These are phyloP conservation scores for Heteromormyrus szaboi DNA, from an alignment of 2,797 vertebrate species.

Conservation along the genomic window DNA sequence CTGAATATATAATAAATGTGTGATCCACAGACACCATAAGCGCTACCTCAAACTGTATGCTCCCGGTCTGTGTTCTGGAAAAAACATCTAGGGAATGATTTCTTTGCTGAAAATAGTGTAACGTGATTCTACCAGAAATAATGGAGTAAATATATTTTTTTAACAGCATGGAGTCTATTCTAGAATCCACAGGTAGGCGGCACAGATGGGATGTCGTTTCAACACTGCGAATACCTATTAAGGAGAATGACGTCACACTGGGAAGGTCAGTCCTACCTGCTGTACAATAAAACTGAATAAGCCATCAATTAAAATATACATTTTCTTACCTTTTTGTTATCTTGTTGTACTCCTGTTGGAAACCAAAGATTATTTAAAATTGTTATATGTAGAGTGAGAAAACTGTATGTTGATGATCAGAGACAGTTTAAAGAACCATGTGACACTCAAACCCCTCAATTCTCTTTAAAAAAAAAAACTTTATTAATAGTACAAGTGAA, in stretches of 20 bases:
- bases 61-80: background rate
- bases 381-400: background rate
- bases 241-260: background rate
- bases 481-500: background rate
- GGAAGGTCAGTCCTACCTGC: background rate
- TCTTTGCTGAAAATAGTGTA: background rate
- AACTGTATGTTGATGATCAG: background rate
- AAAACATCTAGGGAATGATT: background rate
- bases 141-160: background rate
- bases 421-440: background rate
- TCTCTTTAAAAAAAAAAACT: background rate
- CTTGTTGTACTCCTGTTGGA: constrained; percentile 61
- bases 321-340: constrained; percentile 53
- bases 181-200: background rate
- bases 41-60: background rate
- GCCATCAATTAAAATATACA: background rate
- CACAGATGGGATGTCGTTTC: background rate
- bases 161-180: background rate
- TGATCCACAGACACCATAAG: background rate
- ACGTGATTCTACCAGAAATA: background rate
- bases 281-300: background rate
- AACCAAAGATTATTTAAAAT: constrained; percentile 10
- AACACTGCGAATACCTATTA: background rate
- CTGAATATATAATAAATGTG: background rate
- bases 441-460: background rate